Conservation (phyloP, 2,797 vertebrate species). For the Hypotaenidia philippensis region DNA sequence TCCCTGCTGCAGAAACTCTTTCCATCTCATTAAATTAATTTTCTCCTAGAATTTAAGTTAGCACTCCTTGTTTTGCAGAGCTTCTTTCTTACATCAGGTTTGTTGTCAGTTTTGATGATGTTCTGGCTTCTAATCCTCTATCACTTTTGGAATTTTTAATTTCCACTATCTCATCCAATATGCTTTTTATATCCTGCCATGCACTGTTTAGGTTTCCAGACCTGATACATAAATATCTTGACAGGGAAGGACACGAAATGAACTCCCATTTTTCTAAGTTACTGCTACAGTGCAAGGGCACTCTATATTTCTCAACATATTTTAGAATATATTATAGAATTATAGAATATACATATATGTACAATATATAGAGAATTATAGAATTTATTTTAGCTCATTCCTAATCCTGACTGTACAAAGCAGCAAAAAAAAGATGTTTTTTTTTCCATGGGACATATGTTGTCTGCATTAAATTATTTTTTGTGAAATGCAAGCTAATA, state of each 20-base stretch:
- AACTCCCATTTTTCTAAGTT: background rate
- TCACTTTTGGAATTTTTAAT: background rate
- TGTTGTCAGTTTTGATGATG: background rate
- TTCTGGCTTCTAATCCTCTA: background rate
- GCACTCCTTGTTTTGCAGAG: background rate
- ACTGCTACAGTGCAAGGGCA: background rate
- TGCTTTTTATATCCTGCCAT: background rate
- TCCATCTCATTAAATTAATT: background rate
- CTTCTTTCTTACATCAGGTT: background rate
- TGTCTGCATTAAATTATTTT: background rate
- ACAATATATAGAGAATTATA: no score
- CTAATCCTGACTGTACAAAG: background rate
- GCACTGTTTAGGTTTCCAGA: background rate
- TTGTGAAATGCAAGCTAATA: background rate
- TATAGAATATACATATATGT: no score
- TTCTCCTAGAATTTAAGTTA: background rate
- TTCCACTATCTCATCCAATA: background rate
- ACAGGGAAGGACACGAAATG: background rate
- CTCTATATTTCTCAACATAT: background rate
- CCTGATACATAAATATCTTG: background rate
- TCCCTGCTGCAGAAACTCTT: background rate
- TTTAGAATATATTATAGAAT: background rate
- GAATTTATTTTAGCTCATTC: background rate
- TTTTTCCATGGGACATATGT: accelerated
- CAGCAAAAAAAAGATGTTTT: background rate